Evolutionary conservation across 2,888 invertebrate species (phyloP).

Genomic region (Polyommatus iphigenia): DNA sequence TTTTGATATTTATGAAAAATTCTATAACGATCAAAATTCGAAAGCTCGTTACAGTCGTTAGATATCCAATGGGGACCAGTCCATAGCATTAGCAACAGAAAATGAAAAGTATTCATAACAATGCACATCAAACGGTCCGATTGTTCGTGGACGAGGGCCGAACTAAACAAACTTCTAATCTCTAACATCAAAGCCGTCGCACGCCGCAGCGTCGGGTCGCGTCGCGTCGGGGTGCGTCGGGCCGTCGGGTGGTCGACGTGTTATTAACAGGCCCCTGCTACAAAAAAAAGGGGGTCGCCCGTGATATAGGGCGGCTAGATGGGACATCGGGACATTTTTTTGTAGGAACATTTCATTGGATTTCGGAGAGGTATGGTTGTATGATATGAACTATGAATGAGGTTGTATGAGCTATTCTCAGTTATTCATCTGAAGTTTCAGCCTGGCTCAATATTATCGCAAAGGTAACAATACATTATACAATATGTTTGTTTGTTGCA

Average conservation of each 20-base stretch:
- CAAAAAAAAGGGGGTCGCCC: constrained; percentile 56
- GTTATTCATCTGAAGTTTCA: neutral
- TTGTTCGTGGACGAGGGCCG: constrained; percentile 47
- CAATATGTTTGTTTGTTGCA: no score
- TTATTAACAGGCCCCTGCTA: constrained; percentile 71
- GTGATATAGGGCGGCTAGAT: constrained; percentile 40
- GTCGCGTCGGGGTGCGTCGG: neutral
- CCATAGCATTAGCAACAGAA: constrained; percentile 1
- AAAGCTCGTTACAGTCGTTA: neutral
- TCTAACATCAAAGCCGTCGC: constrained; percentile 71
- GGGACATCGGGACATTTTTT: constrained; percentile 34
- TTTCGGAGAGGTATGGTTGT: neutral
- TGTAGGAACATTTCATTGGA: neutral
- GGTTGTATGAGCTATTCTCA: neutral
- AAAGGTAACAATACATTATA: neutral
- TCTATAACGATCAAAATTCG: neutral
- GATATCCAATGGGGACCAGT: neutral
- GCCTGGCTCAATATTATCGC: neutral
- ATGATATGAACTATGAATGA: no score
- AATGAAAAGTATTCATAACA: constrained; percentile 35
- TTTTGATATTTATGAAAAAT: neutral
- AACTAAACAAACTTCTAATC: constrained; percentile 68
- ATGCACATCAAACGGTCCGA: constrained; percentile 45
- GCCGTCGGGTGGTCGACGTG: constrained; percentile 60
- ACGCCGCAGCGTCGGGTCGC: constrained; percentile 54